Conservation (phyloP, 2,797 vertebrate species). For the Sebastes diploproa region DNA sequence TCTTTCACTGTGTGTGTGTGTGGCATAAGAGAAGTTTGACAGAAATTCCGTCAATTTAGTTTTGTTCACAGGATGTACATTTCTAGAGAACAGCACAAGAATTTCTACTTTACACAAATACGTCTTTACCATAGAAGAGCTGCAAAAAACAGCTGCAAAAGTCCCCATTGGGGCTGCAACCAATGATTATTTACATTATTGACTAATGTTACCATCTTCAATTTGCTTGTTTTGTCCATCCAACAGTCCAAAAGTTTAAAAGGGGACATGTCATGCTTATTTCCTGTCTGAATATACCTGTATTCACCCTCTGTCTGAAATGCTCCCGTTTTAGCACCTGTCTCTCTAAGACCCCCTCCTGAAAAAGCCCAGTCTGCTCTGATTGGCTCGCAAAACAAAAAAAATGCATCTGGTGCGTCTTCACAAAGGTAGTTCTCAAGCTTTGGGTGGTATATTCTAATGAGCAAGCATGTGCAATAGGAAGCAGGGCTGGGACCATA, state of each 20-base stretch:
- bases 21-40: not conserved
- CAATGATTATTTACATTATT: not conserved
- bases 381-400: too few relatives aligned
- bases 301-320: too few relatives aligned
- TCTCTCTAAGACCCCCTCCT: too few relatives aligned
- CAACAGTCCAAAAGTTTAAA: not conserved
- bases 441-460: too few relatives aligned
- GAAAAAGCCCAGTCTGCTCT: too few relatives aligned
- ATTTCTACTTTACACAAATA: not conserved
- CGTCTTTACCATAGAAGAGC: not conserved
- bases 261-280: too few relatives aligned
- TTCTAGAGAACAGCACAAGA: not conserved
- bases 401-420: too few relatives aligned
- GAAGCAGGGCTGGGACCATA: too few relatives aligned
- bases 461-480: too few relatives aligned
- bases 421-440: too few relatives aligned
- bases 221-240: not conserved
- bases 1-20: not conserved
- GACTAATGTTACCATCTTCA: not conserved
- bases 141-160: not conserved
- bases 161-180: not conserved
- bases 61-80: not conserved
- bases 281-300: too few relatives aligned
- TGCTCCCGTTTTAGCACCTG: too few relatives aligned
- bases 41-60: not conserved